Evolutionary conservation across 1,140 invertebrate species (phyloP).

Genomic region (Potamilus streckersoni): DNA sequence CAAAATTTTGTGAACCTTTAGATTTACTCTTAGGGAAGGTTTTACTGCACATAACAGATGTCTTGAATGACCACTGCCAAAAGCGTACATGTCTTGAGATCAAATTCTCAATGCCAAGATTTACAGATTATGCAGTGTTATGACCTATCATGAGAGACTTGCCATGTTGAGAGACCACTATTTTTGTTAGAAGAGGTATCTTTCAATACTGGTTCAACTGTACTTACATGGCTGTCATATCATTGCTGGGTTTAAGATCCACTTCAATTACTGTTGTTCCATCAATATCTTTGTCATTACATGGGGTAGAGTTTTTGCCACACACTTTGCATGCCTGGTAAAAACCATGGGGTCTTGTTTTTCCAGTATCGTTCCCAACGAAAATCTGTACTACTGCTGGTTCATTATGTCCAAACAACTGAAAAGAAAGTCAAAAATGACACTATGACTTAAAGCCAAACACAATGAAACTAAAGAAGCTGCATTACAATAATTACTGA

Average conservation of each 20-base stretch:
- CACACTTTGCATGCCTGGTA: conserved; percentile 95
- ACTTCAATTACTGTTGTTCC: conserved; percentile 95
- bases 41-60: no score
- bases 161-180: no score
- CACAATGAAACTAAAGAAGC: background rate
- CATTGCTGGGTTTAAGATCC: conserved; percentile 86
- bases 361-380: conserved; percentile 89
- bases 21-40: no score
- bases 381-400: conserved; percentile 89
- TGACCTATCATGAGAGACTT: no score
- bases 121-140: no score
- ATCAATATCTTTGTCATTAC: conserved; percentile 85
- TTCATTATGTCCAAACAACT: conserved; percentile 88
- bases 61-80: no score
- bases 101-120: no score
- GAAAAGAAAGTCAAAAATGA: conserved; percentile 27
- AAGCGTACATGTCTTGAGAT: no score
- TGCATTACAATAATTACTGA: no score
- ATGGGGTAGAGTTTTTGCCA: conserved; percentile 96
- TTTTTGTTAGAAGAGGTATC: no score
- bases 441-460: background rate
- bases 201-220: background rate
- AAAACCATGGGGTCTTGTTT: conserved; percentile 90
- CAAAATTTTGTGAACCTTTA: no score
- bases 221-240: conserved; percentile 85